Evolutionary conservation across 2,888 invertebrate species (phyloP), one percentile per base, ranked within the genome.

Genomic region (Drosophila niveifrons): DNA sequence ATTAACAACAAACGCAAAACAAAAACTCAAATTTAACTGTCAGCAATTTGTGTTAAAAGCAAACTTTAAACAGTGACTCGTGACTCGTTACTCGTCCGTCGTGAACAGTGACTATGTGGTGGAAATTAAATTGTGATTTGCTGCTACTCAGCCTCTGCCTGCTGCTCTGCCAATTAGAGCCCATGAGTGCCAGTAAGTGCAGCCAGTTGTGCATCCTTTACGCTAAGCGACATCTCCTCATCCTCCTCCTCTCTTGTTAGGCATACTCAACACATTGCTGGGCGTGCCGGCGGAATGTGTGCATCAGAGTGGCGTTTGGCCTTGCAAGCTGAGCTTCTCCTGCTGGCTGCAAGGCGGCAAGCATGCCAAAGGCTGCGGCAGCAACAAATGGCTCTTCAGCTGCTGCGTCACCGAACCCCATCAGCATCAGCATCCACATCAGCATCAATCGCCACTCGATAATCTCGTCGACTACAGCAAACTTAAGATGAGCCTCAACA

Each of bases 301-400:
- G 62, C 93, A 94, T 57, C 94, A 94, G 66, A 93, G 94, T 9
- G 93, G 94, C 7, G 93, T 94, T 0, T 93, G 94, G 82, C 94
- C 95, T 0, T 96, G 96, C 87, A 95, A 95, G 0, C 92, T 96
- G 57, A 94, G 96, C 3, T 92, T 96, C 48, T 94, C 95, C 17
- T 96, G 96, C 90, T 96, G 96, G 96, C 92, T 96, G 75, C 94
- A 94, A 31, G 96, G 96, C 0, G 96, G 96, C 11, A 93, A 93
- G 39, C 94, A 95, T 83, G 94, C 94, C 41, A 92, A 94, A 28
- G 95, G 95, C 18, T 96, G 96, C 75, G 95, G 95, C 0, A 94
- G 94, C 48, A 94, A 94, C 87, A 93, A 94, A 67, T 96, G 95
- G 95, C 92, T 96, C 48, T 95, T 96, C 81, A 95, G 96, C 0